These are phyloP conservation scores for Diuraphis noxia DNA, from an alignment of 1,140 invertebrate genomes.

Conservation along the genomic window DNA sequence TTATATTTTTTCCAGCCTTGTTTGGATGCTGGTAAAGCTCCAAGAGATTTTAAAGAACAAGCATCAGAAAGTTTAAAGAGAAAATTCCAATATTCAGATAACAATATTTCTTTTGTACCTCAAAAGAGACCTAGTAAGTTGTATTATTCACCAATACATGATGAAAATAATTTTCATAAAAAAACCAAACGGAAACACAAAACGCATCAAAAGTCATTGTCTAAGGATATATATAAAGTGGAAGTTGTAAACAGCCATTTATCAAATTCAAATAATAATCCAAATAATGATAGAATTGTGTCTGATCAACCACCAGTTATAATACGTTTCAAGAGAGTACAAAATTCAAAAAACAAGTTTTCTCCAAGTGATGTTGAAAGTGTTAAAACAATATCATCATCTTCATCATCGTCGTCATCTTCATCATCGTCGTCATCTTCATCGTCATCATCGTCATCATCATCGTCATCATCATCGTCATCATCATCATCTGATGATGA, in stretches of 20 bases:
- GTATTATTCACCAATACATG: background rate
- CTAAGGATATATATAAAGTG: slow-evolving; percentile 41
- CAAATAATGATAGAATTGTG: background rate
- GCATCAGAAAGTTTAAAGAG: background rate
- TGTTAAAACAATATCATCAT: background rate
- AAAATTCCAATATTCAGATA: background rate
- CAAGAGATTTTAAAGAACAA: background rate
- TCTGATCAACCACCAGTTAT: slow-evolving; percentile 29
- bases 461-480: background rate
- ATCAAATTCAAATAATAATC: background rate
- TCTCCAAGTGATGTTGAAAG: background rate
- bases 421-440: background rate
- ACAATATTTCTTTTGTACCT: slow-evolving; percentile 9
- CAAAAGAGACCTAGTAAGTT: slow-evolving; percentile 36
- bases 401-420: background rate
- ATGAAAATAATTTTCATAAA: slow-evolving; percentile 20
- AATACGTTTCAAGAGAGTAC: slow-evolving; percentile 31
- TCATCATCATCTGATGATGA: background rate
- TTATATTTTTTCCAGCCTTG: slow-evolving; percentile 29
- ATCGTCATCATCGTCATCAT: background rate
- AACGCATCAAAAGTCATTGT: background rate
- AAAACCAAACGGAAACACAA: slow-evolving; percentile 35
- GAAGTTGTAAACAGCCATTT: slow-evolving; percentile 4
- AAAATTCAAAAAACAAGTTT: background rate
- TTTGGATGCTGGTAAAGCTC: background rate